Base-by-base conservation (phyloP, 2,888 invertebrate species). In the Oscheius myriophilus region DNA sequence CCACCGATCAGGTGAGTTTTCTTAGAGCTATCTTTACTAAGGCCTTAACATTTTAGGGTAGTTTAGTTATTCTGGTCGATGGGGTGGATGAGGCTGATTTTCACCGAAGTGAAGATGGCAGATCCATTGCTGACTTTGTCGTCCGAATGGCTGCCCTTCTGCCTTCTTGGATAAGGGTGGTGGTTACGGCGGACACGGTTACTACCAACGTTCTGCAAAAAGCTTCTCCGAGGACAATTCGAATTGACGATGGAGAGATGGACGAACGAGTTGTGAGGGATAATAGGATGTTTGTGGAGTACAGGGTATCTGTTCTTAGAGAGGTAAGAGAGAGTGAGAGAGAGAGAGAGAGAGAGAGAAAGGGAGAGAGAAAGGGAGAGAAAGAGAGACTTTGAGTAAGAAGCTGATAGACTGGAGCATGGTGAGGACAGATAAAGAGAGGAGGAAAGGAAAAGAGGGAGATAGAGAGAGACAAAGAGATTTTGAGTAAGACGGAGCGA, bases 1-100 rank as follows among this genome's bases (percentile, higher is more conserved):
- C 67, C 7, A 67, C 65, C 1, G 70, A 70, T 68, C 67, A 61
- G 25, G 59, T 43, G 23, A 63, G 33, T 55, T 49, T 49, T 6
- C 49, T 49, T 49, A 7, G 3, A 49, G 49, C 11, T 49, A 6
- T 9, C 33, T n/a, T n/a, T 6, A 33, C 21, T 9, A 49, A 49
- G 11, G 3, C 21, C 18, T 49, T 3, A 6, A 7, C 3, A 49
- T 49, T 57, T 43, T 41, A 61, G 55, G 75, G 78, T 16, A 69
- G 79, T 45, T 62, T 78, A n/a, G 46, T 83, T 33, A 91, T 96
- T 63, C 88, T 96, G 41, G 92, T 96, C 23, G 96, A 96, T 87
- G 95, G 93, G 0, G 89, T 96, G 2, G 95, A 95, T 87, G 96
- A 96, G 88, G 95, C 96, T 0, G 95, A 96, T 87, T 96, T 95